Percentiles rank a stretch among this genome's conserved stretches.
Conservation (phyloP, 2,888 invertebrate species). For the Perizoma affinitatum region DNA sequence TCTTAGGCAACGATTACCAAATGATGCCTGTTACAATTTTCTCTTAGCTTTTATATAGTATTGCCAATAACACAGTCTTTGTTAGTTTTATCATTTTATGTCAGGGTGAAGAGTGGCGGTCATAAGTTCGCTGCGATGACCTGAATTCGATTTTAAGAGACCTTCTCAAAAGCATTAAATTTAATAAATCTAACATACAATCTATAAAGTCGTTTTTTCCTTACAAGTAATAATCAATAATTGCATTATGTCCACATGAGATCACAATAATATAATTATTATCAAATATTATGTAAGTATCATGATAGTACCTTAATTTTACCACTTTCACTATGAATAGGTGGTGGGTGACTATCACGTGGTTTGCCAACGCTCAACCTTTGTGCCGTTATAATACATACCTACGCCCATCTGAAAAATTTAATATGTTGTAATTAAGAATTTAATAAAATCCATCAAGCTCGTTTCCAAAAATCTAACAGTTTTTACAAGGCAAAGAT, state of each 20-base stretch:
- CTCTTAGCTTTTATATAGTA: constrained; percentile 75
- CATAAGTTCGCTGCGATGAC: constrained; percentile 64
- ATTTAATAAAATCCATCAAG: constrained; percentile 3
- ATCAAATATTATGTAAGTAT: neutral
- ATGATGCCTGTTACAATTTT: constrained; percentile 75
- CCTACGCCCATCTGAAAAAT: too few species aligned
- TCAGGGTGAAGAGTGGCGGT: constrained; percentile 76
- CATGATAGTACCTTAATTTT: too few species aligned
- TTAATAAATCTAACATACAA: neutral
- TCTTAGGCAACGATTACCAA: constrained; percentile 74
- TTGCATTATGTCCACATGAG: neutral
- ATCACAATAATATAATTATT: neutral
- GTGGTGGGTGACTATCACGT: too few species aligned
- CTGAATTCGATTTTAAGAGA: constrained; percentile 60
- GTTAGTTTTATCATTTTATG: constrained; percentile 66
- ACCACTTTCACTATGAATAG: too few species aligned
- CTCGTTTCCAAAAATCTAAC: constrained; percentile 17
- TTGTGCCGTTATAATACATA: too few species aligned
- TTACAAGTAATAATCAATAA: too few species aligned
- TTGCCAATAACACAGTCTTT: constrained; percentile 67
- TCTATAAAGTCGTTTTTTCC: too few species aligned
- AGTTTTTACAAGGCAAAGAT: constrained; percentile 27
- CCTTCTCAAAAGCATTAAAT: constrained; percentile 8
- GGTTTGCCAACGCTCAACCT: too few species aligned
- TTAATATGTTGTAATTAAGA: neutral